Base-by-base conservation (phyloP, 1,140 invertebrate species). In the Dolichoris vasculosae region DNA sequence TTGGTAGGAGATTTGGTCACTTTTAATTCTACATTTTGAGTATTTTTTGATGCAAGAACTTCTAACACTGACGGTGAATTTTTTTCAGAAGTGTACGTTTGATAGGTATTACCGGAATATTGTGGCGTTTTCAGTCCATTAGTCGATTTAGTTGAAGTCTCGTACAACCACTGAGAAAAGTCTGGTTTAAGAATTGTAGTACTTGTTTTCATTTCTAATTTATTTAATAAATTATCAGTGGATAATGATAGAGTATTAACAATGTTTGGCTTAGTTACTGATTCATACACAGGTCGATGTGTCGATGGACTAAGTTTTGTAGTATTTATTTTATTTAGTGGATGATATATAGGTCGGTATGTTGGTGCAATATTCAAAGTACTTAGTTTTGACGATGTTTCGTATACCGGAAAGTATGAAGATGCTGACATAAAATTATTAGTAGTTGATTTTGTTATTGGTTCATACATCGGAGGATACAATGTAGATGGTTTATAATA, bases 401-500 rank as follows among this genome's bases (percentile, higher is more conserved):
- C 73, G 15, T 59, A 23, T 20, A 69, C 30, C 23, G 79, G 46
- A 51, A 40, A 23, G 20, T 48, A 30, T 1, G 55, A 46, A 38
- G n/a, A 73, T 43, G 40, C 3, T 7, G 73, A 30, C 35, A 6
- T 26, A 20, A 82, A 40, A 59, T 9, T 63, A 11, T 23, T 13
- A 20, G 48, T 30, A 69, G 23, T 71, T n/a, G 43, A 11, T 23
- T 55, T 77, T 20, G 17, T 71, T n/a, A 63, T 6, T 48, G 71
- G 32, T 23, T 86, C 80, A 23, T 82, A 83, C 13, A 48, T 15
- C 32, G 81, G 69, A 7, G 63, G 64, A 11, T 73, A 79, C 23
- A 48, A 48, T n/a, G 63, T n/a, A 0, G 76, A 15, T n/a, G 85
- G 75, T 80, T 46, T 71, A 20, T 79, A n/a, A 79, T 8, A 63